Percentiles rank a stretch among this genome's conserved stretches.
Evolutionary conservation across 1,140 invertebrate species (phyloP).

Genomic region (Leptonema lineaticorne): DNA sequence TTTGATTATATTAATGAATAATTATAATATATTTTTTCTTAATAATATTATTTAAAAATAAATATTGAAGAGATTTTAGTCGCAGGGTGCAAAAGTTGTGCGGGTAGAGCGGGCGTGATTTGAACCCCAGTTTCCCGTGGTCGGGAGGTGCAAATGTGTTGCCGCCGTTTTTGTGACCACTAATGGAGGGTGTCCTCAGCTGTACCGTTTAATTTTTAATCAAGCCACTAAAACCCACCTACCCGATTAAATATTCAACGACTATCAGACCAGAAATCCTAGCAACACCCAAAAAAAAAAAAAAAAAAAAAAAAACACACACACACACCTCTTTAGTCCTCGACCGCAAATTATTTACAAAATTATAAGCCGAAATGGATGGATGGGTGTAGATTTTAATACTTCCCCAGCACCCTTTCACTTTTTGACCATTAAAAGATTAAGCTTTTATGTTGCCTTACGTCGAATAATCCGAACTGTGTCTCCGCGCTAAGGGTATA

Average conservation of each 20-base stretch:
- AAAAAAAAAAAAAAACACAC: no score
- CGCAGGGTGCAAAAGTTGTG: no score
- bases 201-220: slow-evolving; percentile 32
- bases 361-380: not conserved
- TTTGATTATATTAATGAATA: no score
- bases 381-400: not conserved
- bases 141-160: slow-evolving; percentile 28
- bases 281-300: not conserved
- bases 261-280: slow-evolving; percentile 9
- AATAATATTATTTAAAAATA: no score
- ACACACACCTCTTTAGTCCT: not conserved
- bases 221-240: slow-evolving; percentile 22
- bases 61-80: no score
- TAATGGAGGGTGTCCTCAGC: slow-evolving; percentile 33
- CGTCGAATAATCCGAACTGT: no score
- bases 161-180: slow-evolving; percentile 29
- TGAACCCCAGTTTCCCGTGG: not conserved
- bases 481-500: no score
- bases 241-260: slow-evolving; percentile 24
- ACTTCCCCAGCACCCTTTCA: not conserved
- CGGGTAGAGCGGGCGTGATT: no score
- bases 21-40: no score
- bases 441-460: not conserved
- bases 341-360: not conserved
- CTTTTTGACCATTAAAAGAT: not conserved